These are phyloP conservation scores for Macrobrachium nipponense DNA, from an alignment of 1,140 invertebrate species.

Conservation along the genomic window DNA sequence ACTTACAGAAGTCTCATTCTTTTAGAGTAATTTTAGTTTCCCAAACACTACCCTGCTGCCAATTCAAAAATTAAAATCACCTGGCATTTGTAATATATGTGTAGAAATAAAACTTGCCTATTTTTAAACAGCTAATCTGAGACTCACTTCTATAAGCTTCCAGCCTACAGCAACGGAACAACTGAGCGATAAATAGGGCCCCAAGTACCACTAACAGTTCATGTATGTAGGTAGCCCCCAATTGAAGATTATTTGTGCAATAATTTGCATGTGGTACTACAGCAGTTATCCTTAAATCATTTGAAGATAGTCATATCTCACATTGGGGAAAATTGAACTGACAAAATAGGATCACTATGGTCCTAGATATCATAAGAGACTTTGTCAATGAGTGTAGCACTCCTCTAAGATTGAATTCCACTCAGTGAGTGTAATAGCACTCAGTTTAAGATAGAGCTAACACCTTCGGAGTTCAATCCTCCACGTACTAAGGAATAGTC, in stretches of 20 bases:
- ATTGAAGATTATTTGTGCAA: too few species aligned
- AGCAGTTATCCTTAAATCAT: conserved; percentile 5
- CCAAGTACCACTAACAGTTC: conserved; percentile 28
- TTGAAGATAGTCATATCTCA: conserved; percentile 29
- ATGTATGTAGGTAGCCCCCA: too few species aligned
- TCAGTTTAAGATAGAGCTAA: too few species aligned
- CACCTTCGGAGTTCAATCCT: too few species aligned
- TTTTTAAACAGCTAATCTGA: conserved; percentile 12
- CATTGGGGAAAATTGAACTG: conserved; percentile 26
- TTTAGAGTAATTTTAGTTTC: not conserved
- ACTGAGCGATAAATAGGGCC: conserved; percentile 33
- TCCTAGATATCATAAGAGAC: conserved; percentile 18
- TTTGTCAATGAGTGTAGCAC: conserved; percentile 35
- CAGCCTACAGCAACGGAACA: conserved; percentile 54
- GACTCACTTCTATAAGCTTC: conserved; percentile 56
- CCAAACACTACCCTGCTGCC: not conserved
- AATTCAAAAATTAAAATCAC: not conserved
- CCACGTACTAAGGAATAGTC: too few species aligned
- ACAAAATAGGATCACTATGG: conserved; percentile 28
- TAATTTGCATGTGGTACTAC: not conserved
- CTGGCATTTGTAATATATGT: not conserved
- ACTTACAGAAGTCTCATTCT: conserved; percentile 52
- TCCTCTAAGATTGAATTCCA: conserved; percentile 6
- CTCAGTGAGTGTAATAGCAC: too few species aligned
- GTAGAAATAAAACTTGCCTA: not conserved